Conservation (phyloP, 2,888 invertebrate species). For the Miltochrista miniata region DNA sequence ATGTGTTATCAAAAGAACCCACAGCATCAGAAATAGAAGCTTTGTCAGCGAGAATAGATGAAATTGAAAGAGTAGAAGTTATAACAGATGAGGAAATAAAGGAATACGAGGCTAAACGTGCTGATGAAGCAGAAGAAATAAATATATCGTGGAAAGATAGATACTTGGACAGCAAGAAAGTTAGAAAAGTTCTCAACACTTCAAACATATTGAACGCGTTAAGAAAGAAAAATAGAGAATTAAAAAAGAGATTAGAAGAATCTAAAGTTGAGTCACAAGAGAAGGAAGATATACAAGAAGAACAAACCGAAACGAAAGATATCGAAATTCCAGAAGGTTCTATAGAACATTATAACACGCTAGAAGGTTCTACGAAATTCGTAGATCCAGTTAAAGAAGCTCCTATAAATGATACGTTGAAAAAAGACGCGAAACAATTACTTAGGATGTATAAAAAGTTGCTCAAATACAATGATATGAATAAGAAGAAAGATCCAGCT, state of each 20-base stretch:
- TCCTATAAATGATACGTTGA: slow-evolving; percentile 50
- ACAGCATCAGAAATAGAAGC: slow-evolving; percentile 73
- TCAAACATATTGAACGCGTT: slow-evolving; percentile 84
- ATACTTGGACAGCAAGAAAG: slow-evolving; percentile 84
- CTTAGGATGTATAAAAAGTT: slow-evolving; percentile 77
- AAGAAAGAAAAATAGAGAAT: slow-evolving; percentile 82
- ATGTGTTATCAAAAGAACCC: slow-evolving; percentile 69
- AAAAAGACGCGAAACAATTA: slow-evolving; percentile 73
- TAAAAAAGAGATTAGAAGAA: slow-evolving; percentile 65
- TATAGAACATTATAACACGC: slow-evolving; percentile 81
- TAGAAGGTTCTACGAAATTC: slow-evolving; percentile 65
- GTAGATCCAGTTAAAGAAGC: slow-evolving; percentile 57
- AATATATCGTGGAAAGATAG: slow-evolving; percentile 83
- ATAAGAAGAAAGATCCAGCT: slow-evolving; percentile 51
- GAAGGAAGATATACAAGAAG: slow-evolving; percentile 3
- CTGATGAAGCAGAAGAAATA: slow-evolving; percentile 15
- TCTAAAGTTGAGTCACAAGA: slow-evolving; percentile 1
- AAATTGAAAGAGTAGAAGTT: slow-evolving; percentile 64
- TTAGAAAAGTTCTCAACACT: slow-evolving; percentile 81
- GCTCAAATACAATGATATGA: slow-evolving; percentile 69
- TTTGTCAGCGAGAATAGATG: slow-evolving; percentile 75
- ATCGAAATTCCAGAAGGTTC: slow-evolving; percentile 67
- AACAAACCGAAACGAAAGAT: slow-evolving; percentile 35
- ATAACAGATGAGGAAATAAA: slow-evolving; percentile 52
- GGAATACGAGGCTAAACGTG: slow-evolving; percentile 39